These are phyloP conservation scores for Cygnus olor DNA, from an alignment of 2,797 vertebrate species.

Conservation along the genomic window DNA sequence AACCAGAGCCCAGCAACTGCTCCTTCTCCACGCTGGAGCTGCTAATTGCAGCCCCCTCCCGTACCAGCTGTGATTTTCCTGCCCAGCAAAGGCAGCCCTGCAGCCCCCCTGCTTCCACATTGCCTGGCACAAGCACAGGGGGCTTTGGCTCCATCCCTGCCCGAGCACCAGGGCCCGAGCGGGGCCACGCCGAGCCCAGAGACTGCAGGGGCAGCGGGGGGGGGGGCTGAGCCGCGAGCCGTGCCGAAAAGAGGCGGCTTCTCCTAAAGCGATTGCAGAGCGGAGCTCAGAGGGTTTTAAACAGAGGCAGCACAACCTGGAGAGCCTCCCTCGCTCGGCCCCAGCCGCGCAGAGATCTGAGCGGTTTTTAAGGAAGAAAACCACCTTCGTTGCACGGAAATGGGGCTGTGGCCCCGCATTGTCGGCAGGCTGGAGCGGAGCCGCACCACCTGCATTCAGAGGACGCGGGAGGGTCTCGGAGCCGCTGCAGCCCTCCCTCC, in stretches of 20 bases:
- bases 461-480: not conserved
- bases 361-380: not conserved
- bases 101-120: rapidly evolving
- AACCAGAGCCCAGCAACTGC: rapidly evolving
- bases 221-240: rapidly evolving
- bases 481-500: not conserved
- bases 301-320: not conserved
- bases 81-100: not conserved
- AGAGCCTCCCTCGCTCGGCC: not conserved
- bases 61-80: not conserved
- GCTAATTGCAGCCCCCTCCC: not conserved
- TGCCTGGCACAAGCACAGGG: rapidly evolving
- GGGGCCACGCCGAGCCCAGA: not conserved
- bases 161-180: rapidly evolving
- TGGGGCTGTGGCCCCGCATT: rapidly evolving
- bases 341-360: rapidly evolving
- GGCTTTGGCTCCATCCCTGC: rapidly evolving
- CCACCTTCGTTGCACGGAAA: rapidly evolving
- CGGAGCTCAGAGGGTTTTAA: not conserved
- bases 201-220: too few species aligned
- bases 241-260: not conserved
- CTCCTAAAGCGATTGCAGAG: rapidly evolving
- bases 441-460: rapidly evolving
- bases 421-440: not conserved
- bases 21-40: not conserved